Evolutionary conservation across 2,797 vertebrate genomes (phyloP), one percentile per base, ranked within the genome.

Genomic region (Sebastiscus albofasciatus): DNA sequence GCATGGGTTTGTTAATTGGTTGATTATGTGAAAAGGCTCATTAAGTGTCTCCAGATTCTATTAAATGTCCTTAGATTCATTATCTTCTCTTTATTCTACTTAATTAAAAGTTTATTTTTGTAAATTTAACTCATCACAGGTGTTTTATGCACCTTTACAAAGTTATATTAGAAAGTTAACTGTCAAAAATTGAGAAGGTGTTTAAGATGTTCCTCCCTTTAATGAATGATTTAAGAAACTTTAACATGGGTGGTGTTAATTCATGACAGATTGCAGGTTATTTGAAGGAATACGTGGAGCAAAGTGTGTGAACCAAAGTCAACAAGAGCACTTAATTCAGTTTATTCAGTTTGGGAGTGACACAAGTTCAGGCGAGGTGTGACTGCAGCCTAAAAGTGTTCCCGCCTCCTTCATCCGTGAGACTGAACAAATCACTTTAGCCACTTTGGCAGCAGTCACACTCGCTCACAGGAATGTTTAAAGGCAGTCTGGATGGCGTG

Each of bases 371-470:
- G 52, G 26, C 49, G 62, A 91, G 58, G 85, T 80, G 70, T 49
- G 62, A 68, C 26, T 59, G 67, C 29, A 24, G 64, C 65, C 67
- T 79, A 24, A 62, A 88, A 55, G 62, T 76, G 89, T 81, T 81
- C 80, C 80, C 89, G 61, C 92, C 93, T 86, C 86, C 68, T 90
- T 80, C 64, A 67, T 78, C 70, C 56, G 67, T 68, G 59, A 84
- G 72, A 68, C 72, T 80, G 74, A 80, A 64, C 34, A 81, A 85
- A 90, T 73, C 56, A 78, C 65, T 85, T 67, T 22, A 74, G 88
- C 75, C 86, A 81, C 86, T 94, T 87, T 80, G 82, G 75, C 81
- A 81, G 75, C 81, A 81, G 92, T 58, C 42, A n/a, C 66, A 73
- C 65, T 78, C 74, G 27, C 31, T 12, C 10, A 27, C 64, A 66